Base-by-base conservation (phyloP, 2,888 invertebrate species). In the Hirtodrosophila trivittata region DNA sequence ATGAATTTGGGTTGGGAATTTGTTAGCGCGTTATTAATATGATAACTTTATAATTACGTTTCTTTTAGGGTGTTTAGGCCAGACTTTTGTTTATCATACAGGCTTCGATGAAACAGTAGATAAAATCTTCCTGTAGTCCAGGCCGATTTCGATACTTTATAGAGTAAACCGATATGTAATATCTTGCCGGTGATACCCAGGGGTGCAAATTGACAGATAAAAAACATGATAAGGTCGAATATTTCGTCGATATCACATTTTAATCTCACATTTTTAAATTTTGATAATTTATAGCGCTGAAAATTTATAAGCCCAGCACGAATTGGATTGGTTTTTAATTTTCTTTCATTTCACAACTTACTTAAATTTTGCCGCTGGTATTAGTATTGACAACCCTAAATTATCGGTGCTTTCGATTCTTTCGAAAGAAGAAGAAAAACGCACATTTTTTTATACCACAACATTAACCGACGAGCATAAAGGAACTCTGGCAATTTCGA, bases 361-460 rank as follows among this genome's bases (percentile, higher is more conserved):
- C 16, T 25, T 43, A 67, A 54, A 64, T 55, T 75, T 77, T 55
- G 58, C 58, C 56, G 58, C 60, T 57, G 55, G 26, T 52, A 75
- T 55, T 54, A 60, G 68, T 72, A 52, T 66, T 70, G 67, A 70
- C 66, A 81, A 64, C 64, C 67, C 59, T 74, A 86, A 76, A 77
- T 83, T 80, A 67, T 67, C 67, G 71, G 66, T 84, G 65, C 62
- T 72, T 59, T 65, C 49, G 47, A 60, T 60, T 62, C 54, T 45
- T 60, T 64, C 32, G 50, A 45, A 62, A 58, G 54, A 82, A 77
- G 82, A 77, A 74, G 80, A 69, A 60, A 77, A 72, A 77, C 87
- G 86, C 81, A 82, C 81, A 85, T 78, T 81, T 80, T 77, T 60
- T 49, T 70, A 47, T 45, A 32, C 28, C 50, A 59, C 25, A 55